phyloP scores from a whole-genome alignment of 2,888 invertebrate species.

The Chalcosyrphus nemorum region DNA sequence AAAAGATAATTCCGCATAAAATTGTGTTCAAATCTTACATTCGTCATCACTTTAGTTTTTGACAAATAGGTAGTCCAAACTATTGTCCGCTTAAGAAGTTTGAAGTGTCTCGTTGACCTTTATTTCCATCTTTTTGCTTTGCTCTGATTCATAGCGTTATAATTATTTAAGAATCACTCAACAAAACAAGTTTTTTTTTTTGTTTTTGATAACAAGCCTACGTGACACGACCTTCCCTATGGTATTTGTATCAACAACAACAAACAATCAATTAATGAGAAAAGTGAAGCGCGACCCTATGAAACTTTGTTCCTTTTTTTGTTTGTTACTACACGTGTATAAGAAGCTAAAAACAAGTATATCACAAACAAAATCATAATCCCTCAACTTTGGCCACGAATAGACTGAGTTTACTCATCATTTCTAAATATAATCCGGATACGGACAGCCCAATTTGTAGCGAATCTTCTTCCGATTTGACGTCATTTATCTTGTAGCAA shows the following conservation, averaged over 20 bases:
- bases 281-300: background rate
- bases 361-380: conserved; percentile 25
- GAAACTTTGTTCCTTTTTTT: background rate
- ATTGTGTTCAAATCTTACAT: too few relatives aligned
- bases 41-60: too few relatives aligned
- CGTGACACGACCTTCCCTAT: background rate
- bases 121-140: too few relatives aligned
- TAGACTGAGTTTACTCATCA: conserved; percentile 30
- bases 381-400: background rate
- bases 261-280: background rate
- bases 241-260: background rate
- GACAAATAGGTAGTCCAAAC: too few relatives aligned
- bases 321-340: too few relatives aligned
- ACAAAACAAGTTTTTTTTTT: background rate
- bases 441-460: background rate
- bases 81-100: too few relatives aligned
- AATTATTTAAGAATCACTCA: too few relatives aligned
- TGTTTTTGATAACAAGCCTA: background rate
- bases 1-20: too few relatives aligned
- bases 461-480: conserved; percentile 2
- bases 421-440: conserved; percentile 38
- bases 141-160: too few relatives aligned
- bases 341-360: conserved; percentile 1
- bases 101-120: too few relatives aligned
- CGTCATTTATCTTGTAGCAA: conserved; percentile 7